Evolutionary conservation across 2,888 invertebrate genomes (phyloP), one percentile per base, ranked within the genome.

Genomic region (Euphydryas editha): DNA sequence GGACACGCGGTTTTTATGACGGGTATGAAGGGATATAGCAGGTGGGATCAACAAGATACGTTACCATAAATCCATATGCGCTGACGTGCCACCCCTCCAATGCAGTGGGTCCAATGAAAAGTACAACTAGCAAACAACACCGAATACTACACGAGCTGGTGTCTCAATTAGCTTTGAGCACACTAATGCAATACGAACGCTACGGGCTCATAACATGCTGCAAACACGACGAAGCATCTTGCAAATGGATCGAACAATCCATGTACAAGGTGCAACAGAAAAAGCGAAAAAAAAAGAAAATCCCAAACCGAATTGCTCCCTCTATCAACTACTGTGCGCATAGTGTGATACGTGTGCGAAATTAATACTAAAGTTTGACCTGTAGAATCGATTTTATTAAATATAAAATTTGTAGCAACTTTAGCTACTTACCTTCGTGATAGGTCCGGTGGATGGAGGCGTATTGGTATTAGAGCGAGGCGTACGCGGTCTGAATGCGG

Each of bases 401-500:
- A 60, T 51, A 24, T 7, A 69, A 73, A 74, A 73, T 73, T 72
- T 74, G 75, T 77, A 79, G 80, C 81, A 80, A 79, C 71, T 68
- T 69, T 78, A 78, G 80, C 80, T 72, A 84, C 86, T 89, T 94
- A 99, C 99, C 98, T 99, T 99, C 70, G 97, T 98, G 90, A 99
- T 98, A 75, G 99, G 99, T 94, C 99, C 99, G 76, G 94, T 93
- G 81, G 94, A 93, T 78, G 93, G 94, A 84, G 95, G 94, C 79
- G 94, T 94, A 81, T 94, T 93, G 90, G 94, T 94, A 83, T 96
- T 96, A 87, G 96, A 95, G 87, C 96, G 96, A 87, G 97, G 96
- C 87, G 97, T 96, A 94, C 98, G 98, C 87, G 99, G 96, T 94
- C 97, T 97, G 95, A 99, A 99, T 84, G 98, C 98, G 84, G 98